Base-by-base conservation (phyloP, 2,797 vertebrate genomes). In the Dryobates pubescens region DNA sequence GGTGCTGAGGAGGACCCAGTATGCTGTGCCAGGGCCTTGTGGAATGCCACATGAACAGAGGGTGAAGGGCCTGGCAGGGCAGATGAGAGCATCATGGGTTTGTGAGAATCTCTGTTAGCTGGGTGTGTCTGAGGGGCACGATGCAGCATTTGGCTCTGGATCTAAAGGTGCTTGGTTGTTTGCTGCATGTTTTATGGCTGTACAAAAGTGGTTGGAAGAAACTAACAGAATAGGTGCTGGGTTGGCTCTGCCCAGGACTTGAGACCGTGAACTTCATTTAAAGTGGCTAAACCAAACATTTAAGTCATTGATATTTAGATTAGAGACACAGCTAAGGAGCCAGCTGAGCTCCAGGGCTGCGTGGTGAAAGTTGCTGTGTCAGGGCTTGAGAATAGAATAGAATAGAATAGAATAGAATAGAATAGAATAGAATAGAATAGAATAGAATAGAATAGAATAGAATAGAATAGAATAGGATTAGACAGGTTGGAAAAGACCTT, bases 251-350 rank as follows among this genome's bases (percentile, higher is more conserved):
- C 64, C 10, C 54, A 68, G 76, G 76, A 88, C 87, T 95, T 93
- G 19, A 89, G 54, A 79, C 77, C 72, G 89, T 88, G 81, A 91
- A 56, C 26, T 34, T 89, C 2, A 82, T 56, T 91, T 91, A 63
- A 95, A 82, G 82, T 78, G 45, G 75, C 30, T 92, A 72, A 69
- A 74, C 88, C 80, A 82, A 90, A 86, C 86, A 86, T 80, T 62
- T 74, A 76, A 92, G 65, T 79, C 32, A 71, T 88, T 95, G 68
- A 94, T 86, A 90, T 93, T 88, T 89, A 79, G 88, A 89, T 82
- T 91, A 92, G 29, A 64, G 84, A 58, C 82, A 51, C 47, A 85
- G 54, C 53, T 70, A 76, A 86, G 79, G 57, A 72, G 64, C 76
- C 57, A 83, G 15, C 32, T 83, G 77, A 84, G 80, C 80, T 84